These are phyloP conservation scores for Gobionotothen gibberifrons DNA, from an alignment of 2,797 vertebrate species.

Conservation along the genomic window DNA sequence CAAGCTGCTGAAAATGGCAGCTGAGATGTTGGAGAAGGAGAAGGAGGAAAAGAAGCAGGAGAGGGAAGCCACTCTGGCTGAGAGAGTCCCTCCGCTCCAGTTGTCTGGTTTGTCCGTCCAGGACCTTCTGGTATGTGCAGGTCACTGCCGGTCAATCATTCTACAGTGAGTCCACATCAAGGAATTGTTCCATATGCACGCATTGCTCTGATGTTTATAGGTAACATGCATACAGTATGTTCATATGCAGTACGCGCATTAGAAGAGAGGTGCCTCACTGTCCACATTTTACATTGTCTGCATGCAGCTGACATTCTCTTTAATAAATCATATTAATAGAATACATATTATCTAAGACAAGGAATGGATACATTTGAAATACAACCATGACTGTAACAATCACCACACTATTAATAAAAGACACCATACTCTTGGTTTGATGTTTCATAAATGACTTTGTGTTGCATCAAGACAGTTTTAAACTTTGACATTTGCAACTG, in stretches of 20 bases:
- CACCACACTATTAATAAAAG: background rate
- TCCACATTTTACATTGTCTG: background rate
- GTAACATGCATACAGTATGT: slow-evolving; percentile 15
- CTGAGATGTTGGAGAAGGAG: slow-evolving; percentile 73
- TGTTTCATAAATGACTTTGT: background rate
- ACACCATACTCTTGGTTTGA: background rate
- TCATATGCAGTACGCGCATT: slow-evolving; percentile 4
- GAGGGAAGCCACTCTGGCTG: slow-evolving; percentile 62
- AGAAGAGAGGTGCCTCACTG: background rate
- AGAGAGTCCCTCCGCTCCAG: slow-evolving; percentile 75
- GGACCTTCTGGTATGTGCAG: slow-evolving; percentile 76
- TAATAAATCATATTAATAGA: background rate
- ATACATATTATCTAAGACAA: background rate
- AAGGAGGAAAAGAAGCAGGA: slow-evolving; percentile 73
- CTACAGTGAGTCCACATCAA: slow-evolving; percentile 2
- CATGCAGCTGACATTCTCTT: background rate
- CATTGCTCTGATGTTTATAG: slow-evolving; percentile 6
- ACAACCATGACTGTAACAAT: background rate
- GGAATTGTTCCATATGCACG: slow-evolving; percentile 16
- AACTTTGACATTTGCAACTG: background rate
- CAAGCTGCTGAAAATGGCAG: slow-evolving; percentile 78
- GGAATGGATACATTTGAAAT: background rate
- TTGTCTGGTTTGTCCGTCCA: slow-evolving; percentile 74
- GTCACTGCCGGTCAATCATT: slow-evolving; percentile 16
- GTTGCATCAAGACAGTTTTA: background rate